A percentile compares a stretch with the other conserved stretches of the same genome.
phyloP scores from a whole-genome alignment of 92 coral and sea anemone species.

The Nematostella vectensis region DNA sequence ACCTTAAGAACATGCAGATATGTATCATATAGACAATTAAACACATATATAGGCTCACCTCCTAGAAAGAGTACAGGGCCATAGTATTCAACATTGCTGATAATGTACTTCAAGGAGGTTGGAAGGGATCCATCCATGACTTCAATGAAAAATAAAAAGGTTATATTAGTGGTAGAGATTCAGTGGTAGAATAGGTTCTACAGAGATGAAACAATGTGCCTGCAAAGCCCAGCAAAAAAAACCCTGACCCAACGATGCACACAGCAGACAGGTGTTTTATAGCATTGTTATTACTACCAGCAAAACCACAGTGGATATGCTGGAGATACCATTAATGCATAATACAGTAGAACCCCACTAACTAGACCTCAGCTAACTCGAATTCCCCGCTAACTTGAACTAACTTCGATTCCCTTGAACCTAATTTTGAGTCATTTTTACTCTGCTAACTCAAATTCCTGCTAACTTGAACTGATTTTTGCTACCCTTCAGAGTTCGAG shows the following conservation, averaged over 20 bases:
- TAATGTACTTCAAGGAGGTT: conserved; percentile 82
- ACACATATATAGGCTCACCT: too few relatives aligned
- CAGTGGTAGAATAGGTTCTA: too few relatives aligned
- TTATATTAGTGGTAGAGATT: background rate
- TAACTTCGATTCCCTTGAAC: too few relatives aligned
- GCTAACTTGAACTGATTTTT: too few relatives aligned
- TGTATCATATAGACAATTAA: too few relatives aligned
- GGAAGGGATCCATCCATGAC: conserved; percentile 99
- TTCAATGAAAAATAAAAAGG: conserved; percentile 22
- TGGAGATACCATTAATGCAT: conserved; percentile 41
- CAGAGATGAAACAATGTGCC: background rate
- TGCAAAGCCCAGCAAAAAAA: background rate
- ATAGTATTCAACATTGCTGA: conserved; percentile 97
- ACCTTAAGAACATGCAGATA: too few relatives aligned
- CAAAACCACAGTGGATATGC: conserved; percentile 6
- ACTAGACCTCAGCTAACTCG: too few relatives aligned
- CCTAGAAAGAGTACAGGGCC: conserved; percentile 94
- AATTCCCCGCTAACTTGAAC: too few relatives aligned
- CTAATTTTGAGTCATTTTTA: too few relatives aligned
- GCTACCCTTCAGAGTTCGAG: too few relatives aligned
- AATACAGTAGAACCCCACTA: background rate
- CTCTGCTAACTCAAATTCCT: too few relatives aligned
- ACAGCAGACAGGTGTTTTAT: conserved; percentile 24
- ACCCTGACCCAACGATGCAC: conserved; percentile 37
- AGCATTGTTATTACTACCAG: conserved; percentile 34